Conservation (phyloP, 2,888 invertebrate species). For the Sinohyriopsis cumingii region DNA sequence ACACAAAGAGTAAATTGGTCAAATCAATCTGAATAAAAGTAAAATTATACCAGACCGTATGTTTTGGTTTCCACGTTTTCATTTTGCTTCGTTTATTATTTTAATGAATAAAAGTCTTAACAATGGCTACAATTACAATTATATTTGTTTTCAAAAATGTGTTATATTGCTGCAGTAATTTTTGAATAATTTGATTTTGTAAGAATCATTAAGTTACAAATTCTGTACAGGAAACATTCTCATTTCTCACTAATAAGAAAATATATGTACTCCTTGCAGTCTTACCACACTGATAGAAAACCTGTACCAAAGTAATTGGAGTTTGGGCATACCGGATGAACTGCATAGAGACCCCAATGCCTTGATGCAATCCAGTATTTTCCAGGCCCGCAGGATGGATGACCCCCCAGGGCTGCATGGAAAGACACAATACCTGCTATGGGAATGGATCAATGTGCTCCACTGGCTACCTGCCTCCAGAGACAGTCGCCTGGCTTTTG, state of each 20-base stretch:
- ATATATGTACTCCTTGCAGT: slow-evolving; percentile 53
- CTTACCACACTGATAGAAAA: slow-evolving; percentile 87
- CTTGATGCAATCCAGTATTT: slow-evolving; percentile 93
- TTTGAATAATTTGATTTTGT: no score
- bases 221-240: neutral
- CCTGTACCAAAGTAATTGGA: slow-evolving; percentile 75
- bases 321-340: slow-evolving; percentile 77
- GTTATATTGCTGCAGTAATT: no score
- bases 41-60: no score
- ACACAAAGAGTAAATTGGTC: no score
- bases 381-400: slow-evolving; percentile 88
- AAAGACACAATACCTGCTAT: slow-evolving; percentile 92
- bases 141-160: no score
- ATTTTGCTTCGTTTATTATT: no score
- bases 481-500: slow-evolving; percentile 84
- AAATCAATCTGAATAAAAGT: no score
- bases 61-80: no score
- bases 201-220: no score
- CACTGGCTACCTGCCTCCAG: slow-evolving; percentile 78
- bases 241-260: no score
- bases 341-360: slow-evolving; percentile 77
- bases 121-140: no score
- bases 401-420: slow-evolving; percentile 96
- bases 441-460: slow-evolving; percentile 96
- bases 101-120: no score